These are phyloP conservation scores for Brachystomella parvula DNA, from an alignment of 1,140 invertebrate species.

Conservation along the genomic window DNA sequence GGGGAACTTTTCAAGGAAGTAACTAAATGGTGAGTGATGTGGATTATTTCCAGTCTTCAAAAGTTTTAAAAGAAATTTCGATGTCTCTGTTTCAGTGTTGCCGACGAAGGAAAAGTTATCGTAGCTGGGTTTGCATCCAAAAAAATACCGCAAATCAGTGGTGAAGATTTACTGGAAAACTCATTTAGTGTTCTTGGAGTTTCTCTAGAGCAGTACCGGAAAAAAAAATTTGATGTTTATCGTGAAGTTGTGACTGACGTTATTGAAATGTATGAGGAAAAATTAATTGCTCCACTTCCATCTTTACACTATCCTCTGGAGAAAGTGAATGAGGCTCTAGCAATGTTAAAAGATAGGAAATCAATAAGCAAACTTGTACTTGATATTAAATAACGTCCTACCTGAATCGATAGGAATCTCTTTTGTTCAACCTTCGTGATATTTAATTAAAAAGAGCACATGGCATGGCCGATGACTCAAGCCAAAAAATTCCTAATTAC, in stretches of 20 bases:
- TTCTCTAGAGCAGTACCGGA: conserved; percentile 48
- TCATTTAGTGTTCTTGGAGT: conserved; percentile 50
- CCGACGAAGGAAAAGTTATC: conserved; percentile 49
- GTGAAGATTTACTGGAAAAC: conserved; percentile 39
- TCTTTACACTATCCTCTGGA: conserved; percentile 46
- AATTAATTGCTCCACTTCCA: conserved; percentile 46
- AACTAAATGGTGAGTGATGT: conserved; percentile 47
- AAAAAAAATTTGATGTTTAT: conserved; percentile 44
- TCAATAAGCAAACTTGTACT: conserved; percentile 50
- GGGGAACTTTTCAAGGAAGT: conserved; percentile 51
- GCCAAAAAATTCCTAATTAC: too few species aligned
- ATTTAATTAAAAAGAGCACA: too few species aligned
- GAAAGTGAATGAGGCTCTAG: conserved; percentile 47
- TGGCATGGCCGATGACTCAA: too few species aligned
- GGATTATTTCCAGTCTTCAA: background rate
- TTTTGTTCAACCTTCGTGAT: too few species aligned
- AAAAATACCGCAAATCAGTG: conserved; percentile 44
- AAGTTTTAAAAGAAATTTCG: background rate
- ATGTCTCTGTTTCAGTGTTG: conserved; percentile 41
- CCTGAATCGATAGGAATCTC: too few species aligned
- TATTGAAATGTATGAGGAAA: conserved; percentile 48
- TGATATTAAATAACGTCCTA: conserved; percentile 40
- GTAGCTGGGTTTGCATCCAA: conserved; percentile 51
- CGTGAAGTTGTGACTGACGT: conserved; percentile 47
- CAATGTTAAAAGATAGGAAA: conserved; percentile 46